These are phyloP conservation scores for Pseudococcus longispinus DNA, from an alignment of 2,888 invertebrate species.

Conservation along the genomic window DNA sequence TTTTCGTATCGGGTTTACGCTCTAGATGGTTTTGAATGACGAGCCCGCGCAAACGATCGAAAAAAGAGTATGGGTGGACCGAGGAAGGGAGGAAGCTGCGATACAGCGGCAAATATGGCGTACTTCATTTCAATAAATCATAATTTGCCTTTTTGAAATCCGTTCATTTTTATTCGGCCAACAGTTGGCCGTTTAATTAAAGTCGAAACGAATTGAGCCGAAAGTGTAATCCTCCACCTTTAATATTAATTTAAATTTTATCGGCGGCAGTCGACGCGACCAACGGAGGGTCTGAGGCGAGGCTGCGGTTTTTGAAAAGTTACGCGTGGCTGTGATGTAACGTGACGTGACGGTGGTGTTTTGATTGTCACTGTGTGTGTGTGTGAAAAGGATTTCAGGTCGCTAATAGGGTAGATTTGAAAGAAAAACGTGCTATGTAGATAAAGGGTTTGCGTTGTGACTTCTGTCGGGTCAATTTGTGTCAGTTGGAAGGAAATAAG, in stretches of 20 bases:
- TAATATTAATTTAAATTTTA: constrained; percentile 22
- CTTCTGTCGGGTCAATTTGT: not conserved
- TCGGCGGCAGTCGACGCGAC: not conserved
- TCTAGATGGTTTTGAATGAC: not conserved
- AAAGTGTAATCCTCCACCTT: constrained; percentile 21
- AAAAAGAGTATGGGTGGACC: too few relatives aligned
- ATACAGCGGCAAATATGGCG: not conserved
- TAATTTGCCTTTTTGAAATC: constrained; percentile 13
- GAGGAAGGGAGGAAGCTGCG: not conserved
- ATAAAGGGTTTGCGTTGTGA: not conserved
- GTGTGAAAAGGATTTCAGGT: not conserved
- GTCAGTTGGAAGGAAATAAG: too few relatives aligned
- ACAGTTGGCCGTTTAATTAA: constrained; percentile 29
- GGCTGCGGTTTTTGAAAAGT: not conserved
- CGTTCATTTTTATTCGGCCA: not conserved
- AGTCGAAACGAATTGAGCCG: constrained; percentile 17
- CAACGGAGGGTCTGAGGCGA: too few relatives aligned
- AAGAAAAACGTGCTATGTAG: not conserved
- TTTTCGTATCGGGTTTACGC: not conserved
- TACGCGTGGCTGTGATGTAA: not conserved
- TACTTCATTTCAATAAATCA: constrained; percentile 32
- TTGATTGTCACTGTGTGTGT: not conserved
- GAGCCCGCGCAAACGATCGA: not conserved
- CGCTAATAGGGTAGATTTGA: not conserved
- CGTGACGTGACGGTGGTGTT: not conserved